Evolutionary conservation across 2,797 vertebrate genomes (phyloP).

Genomic region (Arrhamphus sclerolepis): DNA sequence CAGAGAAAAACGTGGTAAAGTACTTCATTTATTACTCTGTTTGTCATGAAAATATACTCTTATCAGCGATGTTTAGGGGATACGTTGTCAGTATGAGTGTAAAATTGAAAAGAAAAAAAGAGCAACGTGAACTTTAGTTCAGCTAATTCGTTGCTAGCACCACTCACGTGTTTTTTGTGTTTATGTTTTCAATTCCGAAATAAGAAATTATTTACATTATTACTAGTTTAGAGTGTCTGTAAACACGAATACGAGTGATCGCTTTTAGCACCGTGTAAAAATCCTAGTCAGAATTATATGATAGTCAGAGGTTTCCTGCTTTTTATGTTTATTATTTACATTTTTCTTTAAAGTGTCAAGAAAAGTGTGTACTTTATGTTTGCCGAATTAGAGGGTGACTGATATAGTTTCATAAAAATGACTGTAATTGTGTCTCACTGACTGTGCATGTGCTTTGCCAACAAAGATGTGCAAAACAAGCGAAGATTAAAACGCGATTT

Average conservation of each 20-base stretch:
- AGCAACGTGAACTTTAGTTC: too few relatives aligned
- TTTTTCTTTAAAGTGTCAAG: too few relatives aligned
- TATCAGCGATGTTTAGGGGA: neutral
- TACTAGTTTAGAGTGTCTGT: too few relatives aligned
- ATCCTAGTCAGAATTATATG: too few relatives aligned
- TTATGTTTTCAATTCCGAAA: too few relatives aligned
- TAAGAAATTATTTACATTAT: neutral
- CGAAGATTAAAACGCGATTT: constrained; percentile 3
- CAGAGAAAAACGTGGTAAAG: constrained; percentile 8
- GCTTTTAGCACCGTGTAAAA: too few relatives aligned
- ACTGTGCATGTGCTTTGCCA: neutral
- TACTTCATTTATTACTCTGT: neutral
- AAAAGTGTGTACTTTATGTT: neutral
- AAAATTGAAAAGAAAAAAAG: neutral
- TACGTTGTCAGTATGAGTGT: fast-evolving
- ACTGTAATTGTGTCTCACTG: fast-evolving
- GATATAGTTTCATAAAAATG: neutral
- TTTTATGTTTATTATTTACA: too few relatives aligned
- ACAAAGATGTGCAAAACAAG: neutral
- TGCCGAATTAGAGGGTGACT: neutral
- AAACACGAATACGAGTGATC: neutral
- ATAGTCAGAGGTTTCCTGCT: too few relatives aligned
- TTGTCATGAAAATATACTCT: neutral
- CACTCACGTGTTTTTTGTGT: too few relatives aligned
- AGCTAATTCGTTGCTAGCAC: too few relatives aligned